Evolutionary conservation across 2,113 vertebrate genomes (phyloP).

Genomic region (Ptilorrhoa leucosticta): DNA sequence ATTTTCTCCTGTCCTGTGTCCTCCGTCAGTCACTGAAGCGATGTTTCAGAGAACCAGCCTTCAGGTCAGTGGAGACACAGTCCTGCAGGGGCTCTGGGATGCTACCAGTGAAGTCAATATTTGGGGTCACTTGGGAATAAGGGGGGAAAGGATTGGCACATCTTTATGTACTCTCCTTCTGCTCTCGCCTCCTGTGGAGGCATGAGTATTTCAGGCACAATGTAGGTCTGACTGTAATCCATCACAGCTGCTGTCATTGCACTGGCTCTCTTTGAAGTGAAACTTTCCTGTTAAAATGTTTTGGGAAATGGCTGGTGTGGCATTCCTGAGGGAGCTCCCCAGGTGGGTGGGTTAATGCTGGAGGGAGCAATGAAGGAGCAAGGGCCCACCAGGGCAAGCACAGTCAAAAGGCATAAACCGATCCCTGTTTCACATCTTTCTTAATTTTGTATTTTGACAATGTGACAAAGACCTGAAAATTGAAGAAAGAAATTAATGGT

Average conservation of each 20-base stretch:
- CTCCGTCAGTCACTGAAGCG: background rate
- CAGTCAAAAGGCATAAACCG: background rate
- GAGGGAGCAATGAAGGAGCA: background rate
- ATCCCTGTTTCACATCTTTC: background rate
- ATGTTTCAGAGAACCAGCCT: background rate
- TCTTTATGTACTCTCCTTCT: background rate
- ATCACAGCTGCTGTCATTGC: background rate
- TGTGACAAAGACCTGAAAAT: background rate
- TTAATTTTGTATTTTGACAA: background rate
- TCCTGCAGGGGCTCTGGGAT: background rate
- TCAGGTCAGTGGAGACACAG: background rate
- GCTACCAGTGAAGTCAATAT: background rate
- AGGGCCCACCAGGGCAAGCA: background rate
- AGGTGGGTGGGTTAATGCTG: background rate
- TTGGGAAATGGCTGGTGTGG: background rate
- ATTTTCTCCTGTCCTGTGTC: background rate
- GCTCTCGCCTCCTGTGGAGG: background rate
- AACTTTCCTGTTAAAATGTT: background rate
- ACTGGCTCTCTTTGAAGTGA: background rate
- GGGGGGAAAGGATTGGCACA: background rate
- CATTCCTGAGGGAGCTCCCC: background rate
- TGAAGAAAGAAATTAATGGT: background rate
- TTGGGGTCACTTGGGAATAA: fast-evolving
- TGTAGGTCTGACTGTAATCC: background rate
- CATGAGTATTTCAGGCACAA: background rate